Evolutionary conservation across 2,113 vertebrate species (phyloP), one percentile per base, ranked within the genome.

Genomic region (Podocnemis expansa): DNA sequence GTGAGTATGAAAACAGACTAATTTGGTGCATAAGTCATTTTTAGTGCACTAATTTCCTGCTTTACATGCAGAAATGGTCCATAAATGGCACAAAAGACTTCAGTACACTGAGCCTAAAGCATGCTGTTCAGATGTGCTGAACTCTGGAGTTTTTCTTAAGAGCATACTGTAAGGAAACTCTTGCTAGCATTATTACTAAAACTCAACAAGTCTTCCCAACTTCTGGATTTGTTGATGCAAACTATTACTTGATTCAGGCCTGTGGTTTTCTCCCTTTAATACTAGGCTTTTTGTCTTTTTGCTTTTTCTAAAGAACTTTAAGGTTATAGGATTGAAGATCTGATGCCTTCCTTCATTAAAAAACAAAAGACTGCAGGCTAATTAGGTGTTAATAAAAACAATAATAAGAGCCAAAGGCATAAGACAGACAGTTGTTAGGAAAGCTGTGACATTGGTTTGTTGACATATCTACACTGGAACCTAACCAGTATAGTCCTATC

Each of bases 11-110:
- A 97, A 97, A 96, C 93, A 96, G 93, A 89, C 95, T 97, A 97
- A 97, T 98, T 97, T 97, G 97, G 96, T 92, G 78, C 38, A 78
- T 97, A 96, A 93, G 91, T 98, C 96, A 97, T 96, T 97, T 98
- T 97, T 97, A 97, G 94, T 95, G 90, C 89, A 80, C 96, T 94
- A 93, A 95, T 97, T 94, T 96, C 95, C 97, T 93, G 75, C 94
- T 97, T 97, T 96, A 93, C 86, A 94, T 91, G 93, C 93, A 96
- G 93, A 97, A 96, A 96, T 93, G 86, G 94, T 92, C 88, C 82
- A 84, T 95, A 96, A 96, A 95, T 89, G 93, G 95, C 95, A 95
- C 93, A 91, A 87, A 96, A 97, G 87, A 91, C 92, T 96, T 91
- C 83, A 85, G 60, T 63, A 97, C 97, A 60, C 93, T 89, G 82